Base-by-base conservation (phyloP, 2,113 vertebrate species). In the Tetrax tetrax region DNA sequence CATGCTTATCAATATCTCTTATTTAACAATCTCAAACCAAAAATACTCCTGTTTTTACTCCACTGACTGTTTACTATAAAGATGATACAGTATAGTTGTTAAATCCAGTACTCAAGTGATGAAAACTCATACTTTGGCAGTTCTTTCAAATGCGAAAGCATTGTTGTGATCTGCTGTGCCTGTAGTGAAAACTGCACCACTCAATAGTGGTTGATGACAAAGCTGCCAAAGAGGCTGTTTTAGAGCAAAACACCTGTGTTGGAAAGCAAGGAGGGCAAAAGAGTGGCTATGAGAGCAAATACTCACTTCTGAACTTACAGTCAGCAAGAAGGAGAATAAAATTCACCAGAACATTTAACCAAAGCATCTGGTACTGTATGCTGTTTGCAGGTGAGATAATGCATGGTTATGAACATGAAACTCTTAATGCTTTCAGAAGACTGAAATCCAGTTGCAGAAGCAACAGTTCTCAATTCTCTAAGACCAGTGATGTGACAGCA, bases 371-470 rank as follows among this genome's bases (percentile, higher is more conserved):
- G 51, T 51, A 54, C 38, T 70, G 17, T 14, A 59, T 11, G 15
- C n/a, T 82, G 38, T 75, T 33, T 51, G 54, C 35, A 79, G 65
- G 48, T 76, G 38, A 94, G 65, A 87, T 33, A 91, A 61, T 9
- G 8, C 23, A 50, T 1, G 2, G 37, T 12, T 11, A 83, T 5
- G 35, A 96, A 92, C 35, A 54, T 5, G 7, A 91, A 93, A 88
- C 51, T 85, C 51, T 31, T 53, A 92, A 48, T 53, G 35, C 59
- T 70, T 93, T 66, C 68, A 85, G 50, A 93, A 72, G 8, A 45
- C 27, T 86, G 57, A 81, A 93, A 91, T 61, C 81, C 70, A 59
- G 53, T 68, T 95, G 87, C 70, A 90, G 66, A 91, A 95, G 48
- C 65, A 84, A 24, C 54, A 85, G 29, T n/a, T 87, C 63, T 72